Base-by-base conservation (phyloP, 2,888 invertebrate species). In the Eupithecia exiguata region DNA sequence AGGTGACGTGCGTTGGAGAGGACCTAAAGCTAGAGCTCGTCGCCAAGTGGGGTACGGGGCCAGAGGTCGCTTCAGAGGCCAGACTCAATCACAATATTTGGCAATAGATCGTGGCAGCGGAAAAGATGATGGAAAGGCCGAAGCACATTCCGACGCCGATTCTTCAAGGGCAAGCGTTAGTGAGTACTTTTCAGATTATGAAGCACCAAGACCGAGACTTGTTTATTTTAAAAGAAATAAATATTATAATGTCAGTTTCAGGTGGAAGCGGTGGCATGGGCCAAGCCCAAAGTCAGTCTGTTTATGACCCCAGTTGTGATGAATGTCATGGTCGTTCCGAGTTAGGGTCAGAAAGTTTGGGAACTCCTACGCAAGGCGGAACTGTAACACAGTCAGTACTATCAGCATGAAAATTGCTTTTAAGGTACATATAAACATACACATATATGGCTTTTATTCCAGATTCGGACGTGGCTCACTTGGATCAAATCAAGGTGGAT, bases 231-330 rank as follows among this genome's bases (percentile, higher is more conserved):
- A 6, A 36, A 36, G n/a, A 46, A 38, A 68, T 67, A 38, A 61
- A 58, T 65, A 66, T n/a, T 36, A 69, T 67, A 18, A 66, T 70
- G 78, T 14, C 58, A 35, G 72, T 91, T 92, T 80, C 81, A 98
- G 97, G 96, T 93, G 97, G 97, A 66, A 96, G 95, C 78, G 96
- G 96, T 85, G 98, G 98, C 72, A 97, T 98, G 97, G 98, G 98
- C 0, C 97, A 97, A 93, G 98, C 98, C 0, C 98, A 98, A 91
- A 97, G 97, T 90, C 98, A 98, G 90, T 97, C 97, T 68, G 95
- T 96, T 75, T 96, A 96, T 69, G 95, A 96, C 68, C 95, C 94
- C 0, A 95, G 95, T 76, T 97, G 97, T 81, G 96, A 96, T n/a
- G 96, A 96, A 67, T 97, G 97, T 86, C 90, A 92, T 62, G 94